Percentiles rank a stretch among this genome's conserved stretches.
Conservation (phyloP, 2,797 vertebrate genomes). For the Chromobotia macracanthus region DNA sequence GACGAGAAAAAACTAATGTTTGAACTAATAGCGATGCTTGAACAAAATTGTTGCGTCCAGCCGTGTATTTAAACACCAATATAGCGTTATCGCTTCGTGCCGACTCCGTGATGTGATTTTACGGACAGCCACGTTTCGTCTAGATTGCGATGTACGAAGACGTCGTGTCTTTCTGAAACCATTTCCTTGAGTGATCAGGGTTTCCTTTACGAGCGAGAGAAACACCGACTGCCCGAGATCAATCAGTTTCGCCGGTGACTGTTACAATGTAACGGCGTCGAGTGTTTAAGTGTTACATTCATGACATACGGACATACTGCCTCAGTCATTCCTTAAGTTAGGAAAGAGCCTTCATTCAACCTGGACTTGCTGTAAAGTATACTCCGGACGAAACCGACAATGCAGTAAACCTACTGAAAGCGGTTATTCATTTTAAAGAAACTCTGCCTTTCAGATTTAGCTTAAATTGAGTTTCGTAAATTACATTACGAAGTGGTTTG, state of each 20-base stretch:
- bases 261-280: background rate
- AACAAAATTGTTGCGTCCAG: conserved; percentile 18
- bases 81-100: conserved; percentile 43
- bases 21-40: conserved; percentile 13
- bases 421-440: no score
- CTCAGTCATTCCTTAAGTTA: background rate
- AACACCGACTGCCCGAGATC: background rate
- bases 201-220: background rate
- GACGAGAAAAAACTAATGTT: background rate
- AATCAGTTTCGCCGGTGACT: background rate
- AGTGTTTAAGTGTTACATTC: background rate
- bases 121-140: conserved; percentile 1
- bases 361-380: background rate
- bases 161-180: background rate
- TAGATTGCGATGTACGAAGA: background rate
- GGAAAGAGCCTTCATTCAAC: background rate
- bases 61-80: background rate
- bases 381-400: background rate
- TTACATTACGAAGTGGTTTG: background rate
- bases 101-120: conserved; percentile 48
- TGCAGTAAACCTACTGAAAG: background rate
- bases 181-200: background rate
- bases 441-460: no score
- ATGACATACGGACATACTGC: background rate
- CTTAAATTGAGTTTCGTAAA: background rate